Base-by-base conservation (phyloP, 2,113 vertebrate genomes). In the Tiliqua scincoides region DNA sequence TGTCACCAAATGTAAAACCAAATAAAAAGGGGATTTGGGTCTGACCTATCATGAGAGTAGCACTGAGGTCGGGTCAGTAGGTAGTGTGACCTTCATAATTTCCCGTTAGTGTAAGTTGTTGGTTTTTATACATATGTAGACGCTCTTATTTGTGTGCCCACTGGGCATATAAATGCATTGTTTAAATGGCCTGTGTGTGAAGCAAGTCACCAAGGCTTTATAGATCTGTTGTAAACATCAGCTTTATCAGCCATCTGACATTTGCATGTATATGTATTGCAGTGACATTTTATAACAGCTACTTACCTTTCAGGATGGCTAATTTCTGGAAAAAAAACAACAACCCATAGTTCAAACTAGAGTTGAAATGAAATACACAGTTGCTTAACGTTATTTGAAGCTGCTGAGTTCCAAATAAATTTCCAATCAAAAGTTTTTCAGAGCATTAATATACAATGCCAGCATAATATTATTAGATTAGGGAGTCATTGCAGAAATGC, bases 281-380 rank as follows among this genome's bases (percentile, higher is more conserved):
- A 0, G 1, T 65, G 76, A 35, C 1, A 3, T 68, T 90, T 92
- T 87, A 32, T 79, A 82, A 57, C 23, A 71, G 86, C 35, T 27
- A 21, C 17, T 17, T 67, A 74, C 12, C 83, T 80, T 48, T 4
- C 48, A 12, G 25, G 74, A 1, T 25, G 1, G 73, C 85, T 67
- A 85, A 63, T 63, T 84, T 25, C 23, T 37, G 81, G 91, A 87
- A 83, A 81, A n/a, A n/a, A n/a, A n/a, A n/a, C n/a, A n/a, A n/a
- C n/a, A n/a, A 18, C 1, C 10, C 0, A 0, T 40, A 54, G 61
- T 14, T 15, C 1, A 79, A 73, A 54, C 1, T 76, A n/a, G 12
- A 71, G 5, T 67, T 59, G 72, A 37, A 7, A 79, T 3, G 79
- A n/a, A 72, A 91, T 12, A 32, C 0, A 4, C 4, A 59, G 61